Conservation (phyloP, 2,888 invertebrate genomes). For the Lingula anatina region DNA sequence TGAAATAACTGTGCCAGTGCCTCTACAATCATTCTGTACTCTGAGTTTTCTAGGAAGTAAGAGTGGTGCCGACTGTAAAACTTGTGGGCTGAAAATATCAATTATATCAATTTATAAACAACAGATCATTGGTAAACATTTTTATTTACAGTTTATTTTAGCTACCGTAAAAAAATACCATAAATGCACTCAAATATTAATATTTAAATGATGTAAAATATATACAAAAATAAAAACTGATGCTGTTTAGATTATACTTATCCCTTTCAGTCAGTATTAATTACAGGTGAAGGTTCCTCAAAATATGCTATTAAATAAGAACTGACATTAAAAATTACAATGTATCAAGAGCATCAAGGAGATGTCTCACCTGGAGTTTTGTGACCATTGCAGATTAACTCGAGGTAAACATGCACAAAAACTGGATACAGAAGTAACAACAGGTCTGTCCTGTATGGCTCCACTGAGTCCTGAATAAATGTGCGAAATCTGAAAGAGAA, state of each 20-base stretch:
- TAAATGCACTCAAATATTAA: no score
- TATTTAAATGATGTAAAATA: no score
- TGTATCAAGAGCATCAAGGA: no score
- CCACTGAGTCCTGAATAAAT: conserved; percentile 59
- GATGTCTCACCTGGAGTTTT: conserved; percentile 53
- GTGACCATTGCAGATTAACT: conserved; percentile 69
- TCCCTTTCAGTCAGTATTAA: no score
- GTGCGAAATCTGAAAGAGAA: conserved; percentile 30
- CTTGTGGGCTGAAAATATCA: conserved; percentile 58
- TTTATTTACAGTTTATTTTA: neutral
- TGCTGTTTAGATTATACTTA: no score
- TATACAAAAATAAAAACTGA: no score
- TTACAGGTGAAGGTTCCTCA: no score
- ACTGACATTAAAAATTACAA: no score
- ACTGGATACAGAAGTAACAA: conserved; percentile 71
- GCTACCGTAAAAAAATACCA: neutral
- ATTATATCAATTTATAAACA: no score
- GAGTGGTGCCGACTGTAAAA: conserved; percentile 58
- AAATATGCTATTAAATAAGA: no score
- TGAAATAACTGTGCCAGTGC: conserved; percentile 28
- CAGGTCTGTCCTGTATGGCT: conserved; percentile 66
- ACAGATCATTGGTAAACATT: neutral
- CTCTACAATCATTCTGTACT: conserved; percentile 23
- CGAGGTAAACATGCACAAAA: conserved; percentile 80
- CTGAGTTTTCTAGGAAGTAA: conserved; percentile 23